These are phyloP conservation scores for Buceros bicornis DNA, from an alignment of 2,797 vertebrate species.

Conservation along the genomic window DNA sequence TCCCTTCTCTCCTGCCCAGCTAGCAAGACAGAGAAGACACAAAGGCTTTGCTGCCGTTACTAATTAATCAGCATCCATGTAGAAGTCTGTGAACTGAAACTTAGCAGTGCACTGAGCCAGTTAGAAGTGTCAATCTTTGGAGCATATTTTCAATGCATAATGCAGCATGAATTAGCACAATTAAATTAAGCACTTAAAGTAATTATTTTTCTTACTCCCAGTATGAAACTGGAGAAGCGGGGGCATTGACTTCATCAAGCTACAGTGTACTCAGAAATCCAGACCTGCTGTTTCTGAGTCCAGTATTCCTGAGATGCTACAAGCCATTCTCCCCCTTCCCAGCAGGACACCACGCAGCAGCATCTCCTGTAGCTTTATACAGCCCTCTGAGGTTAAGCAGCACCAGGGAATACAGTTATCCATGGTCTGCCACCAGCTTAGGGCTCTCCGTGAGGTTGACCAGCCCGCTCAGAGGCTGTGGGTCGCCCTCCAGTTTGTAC, in stretches of 20 bases:
- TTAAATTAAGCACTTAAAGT: neutral
- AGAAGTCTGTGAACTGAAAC: neutral
- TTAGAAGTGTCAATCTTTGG: neutral
- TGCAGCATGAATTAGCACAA: neutral
- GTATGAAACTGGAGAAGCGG: neutral
- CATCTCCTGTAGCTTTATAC: neutral
- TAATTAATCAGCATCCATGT: neutral
- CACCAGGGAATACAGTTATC: neutral
- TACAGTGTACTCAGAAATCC: neutral
- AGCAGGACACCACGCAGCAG: neutral
- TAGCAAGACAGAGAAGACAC: neutral
- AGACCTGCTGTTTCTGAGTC: neutral
- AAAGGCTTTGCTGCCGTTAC: neutral
- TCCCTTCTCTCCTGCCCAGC: neutral
- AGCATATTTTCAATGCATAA: neutral
- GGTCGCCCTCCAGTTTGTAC: neutral
- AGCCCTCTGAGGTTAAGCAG: neutral
- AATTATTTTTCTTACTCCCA: neutral
- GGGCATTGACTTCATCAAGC: neutral
- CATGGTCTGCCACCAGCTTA: neutral
- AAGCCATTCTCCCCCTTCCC: neutral
- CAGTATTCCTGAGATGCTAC: accelerated
- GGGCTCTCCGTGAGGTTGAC: neutral
- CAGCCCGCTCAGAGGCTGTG: neutral
- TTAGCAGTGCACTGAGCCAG: neutral